Conservation (phyloP, 2,888 invertebrate species). For the Drosophila seclusa region DNA sequence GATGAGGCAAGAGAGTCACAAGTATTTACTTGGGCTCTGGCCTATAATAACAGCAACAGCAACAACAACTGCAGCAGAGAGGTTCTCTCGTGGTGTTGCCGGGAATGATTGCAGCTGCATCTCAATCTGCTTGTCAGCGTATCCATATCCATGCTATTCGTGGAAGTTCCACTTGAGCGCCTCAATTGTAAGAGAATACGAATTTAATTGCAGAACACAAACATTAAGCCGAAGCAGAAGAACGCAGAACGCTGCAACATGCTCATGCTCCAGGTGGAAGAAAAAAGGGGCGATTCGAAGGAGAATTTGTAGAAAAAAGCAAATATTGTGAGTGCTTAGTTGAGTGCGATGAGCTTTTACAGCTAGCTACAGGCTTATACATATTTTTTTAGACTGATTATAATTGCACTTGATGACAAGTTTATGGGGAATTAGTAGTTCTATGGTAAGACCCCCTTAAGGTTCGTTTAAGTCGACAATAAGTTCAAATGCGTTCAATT, state of each 20-base stretch:
- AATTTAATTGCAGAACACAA: constrained; percentile 80
- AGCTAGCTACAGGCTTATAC: constrained; percentile 2
- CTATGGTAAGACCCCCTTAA: not conserved
- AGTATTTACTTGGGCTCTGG: constrained; percentile 58
- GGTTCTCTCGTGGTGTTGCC: constrained; percentile 12
- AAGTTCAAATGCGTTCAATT: not conserved
- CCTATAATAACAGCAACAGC: constrained; percentile 64
- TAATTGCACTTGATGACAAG: constrained; percentile 19
- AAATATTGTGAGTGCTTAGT: constrained; percentile 40
- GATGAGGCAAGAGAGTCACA: constrained; percentile 20
- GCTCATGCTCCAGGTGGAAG: not conserved
- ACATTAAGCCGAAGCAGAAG: constrained; percentile 37
- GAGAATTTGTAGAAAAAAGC: constrained; percentile 32
- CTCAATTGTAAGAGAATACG: constrained; percentile 80
- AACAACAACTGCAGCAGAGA: constrained; percentile 20
- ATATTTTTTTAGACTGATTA: constrained; percentile 35
- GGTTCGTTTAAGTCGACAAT: constrained; percentile 1
- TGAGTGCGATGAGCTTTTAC: constrained; percentile 21
- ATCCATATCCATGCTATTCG: constrained; percentile 77
- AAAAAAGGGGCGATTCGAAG: not conserved
- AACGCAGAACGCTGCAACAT: constrained; percentile 1
- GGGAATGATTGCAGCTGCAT: constrained; percentile 68
- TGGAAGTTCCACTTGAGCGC: constrained; percentile 74
- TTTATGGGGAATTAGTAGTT: not conserved
- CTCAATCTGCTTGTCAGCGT: constrained; percentile 79